Evolutionary conservation across 1,140 invertebrate species (phyloP).

Genomic region (Phenacoccus solenopsis): DNA sequence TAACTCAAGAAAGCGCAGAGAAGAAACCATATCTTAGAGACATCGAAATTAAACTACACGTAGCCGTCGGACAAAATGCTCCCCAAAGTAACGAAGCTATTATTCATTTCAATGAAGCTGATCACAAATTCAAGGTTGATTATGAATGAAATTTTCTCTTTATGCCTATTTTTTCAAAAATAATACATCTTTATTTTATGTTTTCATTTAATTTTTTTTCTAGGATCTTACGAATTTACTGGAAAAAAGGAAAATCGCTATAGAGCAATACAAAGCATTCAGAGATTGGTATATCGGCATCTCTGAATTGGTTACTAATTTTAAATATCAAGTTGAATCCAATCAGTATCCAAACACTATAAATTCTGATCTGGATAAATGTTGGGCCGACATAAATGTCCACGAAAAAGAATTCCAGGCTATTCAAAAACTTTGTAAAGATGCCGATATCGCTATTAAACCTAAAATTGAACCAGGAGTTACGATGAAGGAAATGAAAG

Average conservation of each 20-base stretch:
- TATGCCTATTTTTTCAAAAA: neutral
- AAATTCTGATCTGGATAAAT: conserved; percentile 41
- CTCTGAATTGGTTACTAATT: conserved; percentile 62
- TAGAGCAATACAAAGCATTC: conserved; percentile 74
- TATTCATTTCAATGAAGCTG: neutral
- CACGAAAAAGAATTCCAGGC: conserved; percentile 54
- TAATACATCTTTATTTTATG: neutral
- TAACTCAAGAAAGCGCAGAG: conserved; percentile 67
- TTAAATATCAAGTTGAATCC: conserved; percentile 64
- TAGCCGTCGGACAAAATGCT: conserved; percentile 47
- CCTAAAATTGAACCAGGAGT: conserved; percentile 32
- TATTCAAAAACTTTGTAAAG: conserved; percentile 52
- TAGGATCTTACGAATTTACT: conserved; percentile 57
- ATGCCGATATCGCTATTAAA: conserved; percentile 40
- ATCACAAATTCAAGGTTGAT: neutral
- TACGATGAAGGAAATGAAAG: conserved; percentile 42
- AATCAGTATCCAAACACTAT: conserved; percentile 52
- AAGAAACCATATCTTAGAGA: conserved; percentile 56
- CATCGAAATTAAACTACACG: conserved; percentile 71
- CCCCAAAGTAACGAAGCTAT: conserved; percentile 47
- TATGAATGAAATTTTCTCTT: neutral
- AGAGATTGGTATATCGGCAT: conserved; percentile 67
- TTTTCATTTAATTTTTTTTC: conserved; percentile 21
- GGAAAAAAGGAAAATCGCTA: conserved; percentile 52
- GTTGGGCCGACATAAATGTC: conserved; percentile 38